A percentile compares a stretch with the other conserved stretches of the same genome.
Conservation (phyloP, 2,888 invertebrate species). For the Saturnia pavonia region DNA sequence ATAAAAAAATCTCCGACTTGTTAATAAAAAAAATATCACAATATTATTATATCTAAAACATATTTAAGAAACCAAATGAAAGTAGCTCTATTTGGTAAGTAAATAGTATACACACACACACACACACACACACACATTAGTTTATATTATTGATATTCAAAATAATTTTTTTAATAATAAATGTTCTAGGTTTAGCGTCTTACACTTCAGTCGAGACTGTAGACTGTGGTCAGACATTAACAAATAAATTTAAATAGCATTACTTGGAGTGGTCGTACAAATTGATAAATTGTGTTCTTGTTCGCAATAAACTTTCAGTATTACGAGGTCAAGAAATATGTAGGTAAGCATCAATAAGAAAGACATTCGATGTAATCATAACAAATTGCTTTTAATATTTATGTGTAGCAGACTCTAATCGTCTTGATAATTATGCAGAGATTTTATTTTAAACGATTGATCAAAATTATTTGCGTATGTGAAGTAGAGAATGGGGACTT, state of each 20-base stretch:
- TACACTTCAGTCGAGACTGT: too few species aligned
- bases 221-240: background rate
- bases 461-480: background rate
- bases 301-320: background rate
- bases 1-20: too few species aligned
- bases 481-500: background rate
- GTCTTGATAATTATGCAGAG: background rate
- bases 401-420: background rate
- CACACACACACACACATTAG: too few species aligned
- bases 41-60: too few species aligned
- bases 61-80: too few species aligned
- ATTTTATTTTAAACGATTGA: background rate
- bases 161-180: too few species aligned
- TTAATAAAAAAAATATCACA: too few species aligned
- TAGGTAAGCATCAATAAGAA: constrained; percentile 11
- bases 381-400: constrained; percentile 20
- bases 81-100: too few species aligned
- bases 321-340: constrained; percentile 6
- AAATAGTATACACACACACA: too few species aligned
- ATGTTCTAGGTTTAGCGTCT: too few species aligned
- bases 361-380: constrained; percentile 7
- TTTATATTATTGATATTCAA: too few species aligned
- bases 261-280: background rate
- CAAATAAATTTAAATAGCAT: background rate
- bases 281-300: background rate